Base-by-base conservation (phyloP, 2,113 vertebrate genomes). In the Eudyptes chrysolophus region DNA sequence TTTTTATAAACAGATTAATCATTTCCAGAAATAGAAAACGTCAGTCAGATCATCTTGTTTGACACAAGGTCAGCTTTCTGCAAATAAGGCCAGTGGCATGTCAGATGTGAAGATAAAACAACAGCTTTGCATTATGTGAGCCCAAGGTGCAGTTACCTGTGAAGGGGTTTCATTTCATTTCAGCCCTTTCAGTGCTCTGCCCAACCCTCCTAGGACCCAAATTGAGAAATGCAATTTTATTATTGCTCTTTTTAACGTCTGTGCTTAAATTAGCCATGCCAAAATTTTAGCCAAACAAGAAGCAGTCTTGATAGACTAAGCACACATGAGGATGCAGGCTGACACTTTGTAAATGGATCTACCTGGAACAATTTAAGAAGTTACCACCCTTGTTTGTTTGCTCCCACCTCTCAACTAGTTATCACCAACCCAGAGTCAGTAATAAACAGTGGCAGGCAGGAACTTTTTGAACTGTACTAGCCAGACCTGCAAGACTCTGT, bases 1-100 rank as follows among this genome's bases (percentile, higher is more conserved):
- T 95, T 96, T 80, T 95, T 95, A 95, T 93, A 97, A 97, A 97
- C 95, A 97, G 94, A 97, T 95, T 96, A 98, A 98, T 98, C 91
- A 97, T 95, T 90, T 90, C 95, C 97, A 97, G 97, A 95, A 97
- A 97, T 89, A 97, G 93, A 95, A 96, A 96, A 96, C 22, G 62
- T 74, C 91, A 77, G 55, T 78, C 82, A 57, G 92, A 94, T 89
- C 91, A 80, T 91, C 84, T 36, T 68, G 75, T 81, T 54, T 64
- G 66, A 94, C 92, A 85, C 49, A 21, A 88, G 96, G 93, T 95
- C 95, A 97, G 77, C 91, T 83, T 49, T 95, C 71, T 69, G 83
- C 86, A 65, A 90, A 94, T 21, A 62, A 36, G 40, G 69, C 86
- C 92, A 40, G 94, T 71, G 94, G 36, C 86, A 13, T 66, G 92